These are phyloP conservation scores for Gryllus bimaculatus DNA, from an alignment of 1,140 invertebrate species.

Conservation along the genomic window DNA sequence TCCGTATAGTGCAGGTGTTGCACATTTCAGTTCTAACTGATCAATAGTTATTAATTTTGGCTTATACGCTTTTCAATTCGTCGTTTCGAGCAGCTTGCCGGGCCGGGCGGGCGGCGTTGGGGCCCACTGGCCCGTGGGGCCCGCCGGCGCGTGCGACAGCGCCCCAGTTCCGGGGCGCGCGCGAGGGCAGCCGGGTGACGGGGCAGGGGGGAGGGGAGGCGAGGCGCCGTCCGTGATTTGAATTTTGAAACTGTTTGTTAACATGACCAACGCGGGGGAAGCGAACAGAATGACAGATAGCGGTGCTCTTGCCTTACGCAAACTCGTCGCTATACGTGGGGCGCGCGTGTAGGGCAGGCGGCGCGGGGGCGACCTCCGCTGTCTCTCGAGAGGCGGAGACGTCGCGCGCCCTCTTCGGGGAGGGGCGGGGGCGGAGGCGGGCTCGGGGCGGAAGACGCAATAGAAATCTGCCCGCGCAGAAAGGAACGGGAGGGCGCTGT, in stretches of 20 bases:
- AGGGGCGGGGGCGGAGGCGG: too few relatives aligned
- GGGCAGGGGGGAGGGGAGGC: background rate
- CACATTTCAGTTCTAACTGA: too few relatives aligned
- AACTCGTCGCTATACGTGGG: background rate
- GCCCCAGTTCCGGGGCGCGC: too few relatives aligned
- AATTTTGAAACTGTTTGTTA: slow-evolving; percentile 2
- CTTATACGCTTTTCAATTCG: too few relatives aligned
- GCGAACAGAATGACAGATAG: background rate
- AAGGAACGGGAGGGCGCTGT: background rate
- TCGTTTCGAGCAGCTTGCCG: too few relatives aligned
- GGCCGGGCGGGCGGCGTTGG: too few relatives aligned
- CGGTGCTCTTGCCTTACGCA: background rate
- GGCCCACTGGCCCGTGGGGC: too few relatives aligned
- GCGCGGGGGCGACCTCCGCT: too few relatives aligned
- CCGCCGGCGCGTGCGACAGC: too few relatives aligned
- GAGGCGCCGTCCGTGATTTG: background rate
- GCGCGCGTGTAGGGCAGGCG: background rate
- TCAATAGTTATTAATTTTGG: too few relatives aligned
- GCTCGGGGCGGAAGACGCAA: too few relatives aligned
- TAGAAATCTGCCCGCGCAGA: background rate
- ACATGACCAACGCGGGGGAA: background rate
- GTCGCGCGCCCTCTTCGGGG: background rate
- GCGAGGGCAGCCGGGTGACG: background rate
- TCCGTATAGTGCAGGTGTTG: too few relatives aligned
- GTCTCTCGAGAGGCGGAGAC: background rate